Conservation (phyloP, 1,140 invertebrate species). For the Meloidogyne chitwoodi region DNA sequence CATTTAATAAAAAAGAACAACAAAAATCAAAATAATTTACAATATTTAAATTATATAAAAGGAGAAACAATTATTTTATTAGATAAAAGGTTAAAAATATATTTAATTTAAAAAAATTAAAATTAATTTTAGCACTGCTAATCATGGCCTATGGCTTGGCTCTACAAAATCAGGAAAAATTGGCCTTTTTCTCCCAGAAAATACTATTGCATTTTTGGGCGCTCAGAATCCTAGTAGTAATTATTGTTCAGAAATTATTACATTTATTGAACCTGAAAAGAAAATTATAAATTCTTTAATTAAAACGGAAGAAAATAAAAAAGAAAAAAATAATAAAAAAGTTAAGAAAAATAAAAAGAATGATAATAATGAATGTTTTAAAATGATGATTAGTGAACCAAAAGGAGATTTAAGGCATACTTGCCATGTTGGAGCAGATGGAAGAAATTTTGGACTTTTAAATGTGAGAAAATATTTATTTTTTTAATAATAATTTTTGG, state of each 20-base stretch:
- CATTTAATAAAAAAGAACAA: neutral
- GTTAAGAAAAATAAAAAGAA: constrained; percentile 65
- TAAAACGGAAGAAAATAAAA: constrained; percentile 12
- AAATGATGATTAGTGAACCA: constrained; percentile 81
- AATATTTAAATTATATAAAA: constrained; percentile 76
- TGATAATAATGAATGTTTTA: constrained; percentile 68
- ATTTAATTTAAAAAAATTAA: neutral
- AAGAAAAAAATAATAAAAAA: constrained; percentile 37
- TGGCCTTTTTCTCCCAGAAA: constrained; percentile 81
- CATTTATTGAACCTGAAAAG: neutral
- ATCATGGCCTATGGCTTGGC: constrained; percentile 72
- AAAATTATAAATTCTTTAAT: constrained; percentile 13
- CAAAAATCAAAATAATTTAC: constrained; percentile 50
- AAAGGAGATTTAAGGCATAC: constrained; percentile 95
- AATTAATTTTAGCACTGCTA: neutral
- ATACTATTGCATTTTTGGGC: constrained; percentile 79
- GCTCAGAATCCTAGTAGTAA: constrained; percentile 36
- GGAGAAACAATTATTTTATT: constrained; percentile 88
- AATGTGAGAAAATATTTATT: constrained; percentile 15
- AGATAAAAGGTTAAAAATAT: constrained; percentile 72
- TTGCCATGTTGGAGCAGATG: constrained; percentile 90
- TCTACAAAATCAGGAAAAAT: constrained; percentile 75
- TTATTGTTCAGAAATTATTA: neutral
- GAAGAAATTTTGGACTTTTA: constrained; percentile 80
- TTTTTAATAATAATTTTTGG: neutral